Evolutionary conservation across 2,797 vertebrate species (phyloP).

Genomic region (Alosa sapidissima): DNA sequence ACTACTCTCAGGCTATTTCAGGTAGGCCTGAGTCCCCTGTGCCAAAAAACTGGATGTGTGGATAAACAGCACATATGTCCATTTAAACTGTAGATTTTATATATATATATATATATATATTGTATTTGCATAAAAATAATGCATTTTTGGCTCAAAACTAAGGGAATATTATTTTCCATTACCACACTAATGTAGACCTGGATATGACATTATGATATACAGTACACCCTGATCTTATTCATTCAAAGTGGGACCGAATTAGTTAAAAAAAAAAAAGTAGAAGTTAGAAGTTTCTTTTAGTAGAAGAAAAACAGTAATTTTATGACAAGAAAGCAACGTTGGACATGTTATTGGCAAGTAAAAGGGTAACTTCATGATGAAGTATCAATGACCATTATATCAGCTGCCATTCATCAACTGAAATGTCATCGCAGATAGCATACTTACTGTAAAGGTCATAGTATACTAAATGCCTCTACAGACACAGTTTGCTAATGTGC

Average conservation of each 20-base stretch:
- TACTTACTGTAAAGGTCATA: conserved; percentile 19
- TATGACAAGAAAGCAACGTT: background rate
- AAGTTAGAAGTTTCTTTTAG: too few species aligned
- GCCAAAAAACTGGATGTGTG: background rate
- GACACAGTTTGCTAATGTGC: background rate
- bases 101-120: too few species aligned
- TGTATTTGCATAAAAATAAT: too few species aligned
- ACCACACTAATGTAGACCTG: too few species aligned
- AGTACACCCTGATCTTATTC: background rate
- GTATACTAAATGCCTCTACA: background rate
- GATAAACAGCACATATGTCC: background rate
- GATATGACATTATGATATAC: background rate
- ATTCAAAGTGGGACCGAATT: background rate
- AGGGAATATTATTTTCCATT: too few species aligned
- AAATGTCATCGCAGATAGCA: conserved; percentile 11
- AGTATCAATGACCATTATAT: background rate
- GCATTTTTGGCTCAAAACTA: too few species aligned
- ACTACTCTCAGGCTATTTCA: background rate
- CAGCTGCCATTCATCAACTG: conserved; percentile 8
- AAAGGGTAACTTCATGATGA: conserved; percentile 7
- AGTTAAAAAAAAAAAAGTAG: background rate
- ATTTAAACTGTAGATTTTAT: too few species aligned
- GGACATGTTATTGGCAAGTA: background rate
- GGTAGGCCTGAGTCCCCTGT: background rate
- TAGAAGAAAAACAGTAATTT: background rate